Percentiles rank a stretch among this genome's conserved stretches.
Evolutionary conservation across 2,113 vertebrate genomes (phyloP).

Genomic region (Cyphomyrus discorhynchus): DNA sequence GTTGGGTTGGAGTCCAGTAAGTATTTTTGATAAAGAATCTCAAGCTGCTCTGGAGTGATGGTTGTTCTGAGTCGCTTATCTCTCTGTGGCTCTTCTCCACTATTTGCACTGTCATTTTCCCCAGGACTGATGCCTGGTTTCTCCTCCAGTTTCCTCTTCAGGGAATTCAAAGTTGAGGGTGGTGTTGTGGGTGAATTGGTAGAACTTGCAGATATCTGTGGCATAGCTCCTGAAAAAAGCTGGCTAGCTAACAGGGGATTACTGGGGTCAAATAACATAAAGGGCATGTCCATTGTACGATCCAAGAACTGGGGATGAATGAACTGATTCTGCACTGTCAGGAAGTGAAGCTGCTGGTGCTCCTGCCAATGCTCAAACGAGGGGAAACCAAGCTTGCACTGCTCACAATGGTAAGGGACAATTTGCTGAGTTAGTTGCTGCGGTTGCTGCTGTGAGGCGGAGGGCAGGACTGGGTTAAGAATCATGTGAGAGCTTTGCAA

Average conservation of each 20-base stretch:
- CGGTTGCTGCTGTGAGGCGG: slow-evolving; percentile 57
- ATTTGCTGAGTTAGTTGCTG: slow-evolving; percentile 68
- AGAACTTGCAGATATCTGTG: slow-evolving; percentile 75
- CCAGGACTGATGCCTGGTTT: slow-evolving; percentile 77
- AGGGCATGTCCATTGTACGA: slow-evolving; percentile 80
- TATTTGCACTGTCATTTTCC: slow-evolving; percentile 69
- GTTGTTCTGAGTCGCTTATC: slow-evolving; percentile 96
- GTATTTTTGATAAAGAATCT: slow-evolving; percentile 95
- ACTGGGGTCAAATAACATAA: slow-evolving; percentile 93
- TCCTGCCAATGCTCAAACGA: slow-evolving; percentile 97
- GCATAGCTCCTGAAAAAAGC: slow-evolving; percentile 81
- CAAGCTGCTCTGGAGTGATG: slow-evolving; percentile 94
- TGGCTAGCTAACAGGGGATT: slow-evolving; percentile 87
- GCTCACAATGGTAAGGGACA: slow-evolving; percentile 89
- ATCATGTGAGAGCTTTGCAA: slow-evolving; percentile 65
- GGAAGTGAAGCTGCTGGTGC: slow-evolving; percentile 91
- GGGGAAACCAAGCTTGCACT: slow-evolving; percentile 85
- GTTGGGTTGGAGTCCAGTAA: slow-evolving; percentile 95
- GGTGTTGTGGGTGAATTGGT: slow-evolving; percentile 76
- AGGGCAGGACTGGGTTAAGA: slow-evolving; percentile 68
- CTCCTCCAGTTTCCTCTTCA: slow-evolving; percentile 86
- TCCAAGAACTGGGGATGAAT: slow-evolving; percentile 88
- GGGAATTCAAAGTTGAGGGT: slow-evolving; percentile 71
- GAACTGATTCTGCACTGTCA: slow-evolving; percentile 90
- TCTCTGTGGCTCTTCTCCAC: slow-evolving; percentile 83